Evolutionary conservation across 2,797 vertebrate genomes (phyloP).

Genomic region (Eulemur albifrons): DNA sequence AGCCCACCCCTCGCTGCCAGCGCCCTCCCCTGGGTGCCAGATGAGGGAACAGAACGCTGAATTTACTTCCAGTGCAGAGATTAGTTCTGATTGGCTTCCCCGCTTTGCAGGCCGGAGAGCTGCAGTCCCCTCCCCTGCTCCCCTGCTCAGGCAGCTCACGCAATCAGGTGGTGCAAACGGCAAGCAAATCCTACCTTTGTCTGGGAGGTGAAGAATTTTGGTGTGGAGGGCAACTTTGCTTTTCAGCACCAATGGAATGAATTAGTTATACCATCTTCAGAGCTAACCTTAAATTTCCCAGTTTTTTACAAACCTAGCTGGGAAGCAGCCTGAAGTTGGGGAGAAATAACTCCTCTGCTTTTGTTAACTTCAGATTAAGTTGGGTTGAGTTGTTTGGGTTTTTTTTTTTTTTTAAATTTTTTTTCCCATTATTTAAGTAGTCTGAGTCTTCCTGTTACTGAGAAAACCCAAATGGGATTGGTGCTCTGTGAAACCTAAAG

Average conservation of each 20-base stretch:
- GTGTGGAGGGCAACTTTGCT: not conserved
- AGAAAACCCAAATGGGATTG: not conserved
- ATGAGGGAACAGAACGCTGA: not conserved
- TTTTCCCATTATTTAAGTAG: not conserved
- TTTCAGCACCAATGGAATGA: fast-evolving
- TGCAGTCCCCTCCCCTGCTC: not conserved
- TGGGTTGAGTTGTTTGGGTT: not conserved
- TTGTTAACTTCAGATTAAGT: not conserved
- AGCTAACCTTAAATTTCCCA: not conserved
- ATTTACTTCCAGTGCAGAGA: not conserved
- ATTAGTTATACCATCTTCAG: not conserved
- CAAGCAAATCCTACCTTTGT: constrained; percentile 40
- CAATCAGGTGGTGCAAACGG: not conserved
- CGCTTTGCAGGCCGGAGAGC: not conserved
- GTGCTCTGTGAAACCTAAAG: not conserved
- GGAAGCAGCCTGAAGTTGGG: not conserved
- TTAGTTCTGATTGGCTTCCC: constrained; percentile 46
- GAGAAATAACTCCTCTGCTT: not conserved
- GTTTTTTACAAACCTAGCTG: not conserved
- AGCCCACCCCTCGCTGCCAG: fast-evolving
- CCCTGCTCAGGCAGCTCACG: not conserved
- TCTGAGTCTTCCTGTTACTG: not conserved
- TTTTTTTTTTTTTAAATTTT: too few relatives aligned
- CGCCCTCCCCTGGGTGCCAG: not conserved
- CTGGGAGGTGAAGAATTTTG: not conserved